Base-by-base conservation (phyloP, 1,140 invertebrate genomes). In the Zaprionus camerounensis region DNA sequence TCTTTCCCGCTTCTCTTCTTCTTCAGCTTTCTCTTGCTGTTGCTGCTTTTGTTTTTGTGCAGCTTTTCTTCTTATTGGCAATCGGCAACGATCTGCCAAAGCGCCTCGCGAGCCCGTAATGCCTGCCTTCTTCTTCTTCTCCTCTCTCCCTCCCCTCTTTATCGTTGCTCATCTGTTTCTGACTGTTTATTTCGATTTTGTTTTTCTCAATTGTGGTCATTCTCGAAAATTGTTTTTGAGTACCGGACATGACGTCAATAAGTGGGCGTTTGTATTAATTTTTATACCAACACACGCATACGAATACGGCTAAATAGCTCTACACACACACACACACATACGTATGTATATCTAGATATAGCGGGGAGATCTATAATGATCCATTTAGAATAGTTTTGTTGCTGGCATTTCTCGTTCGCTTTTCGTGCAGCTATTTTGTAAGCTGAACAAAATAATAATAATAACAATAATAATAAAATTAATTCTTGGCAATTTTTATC, bases 201-300 rank as follows among this genome's bases (percentile, higher is more conserved):
- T 82, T 88, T 88, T 90, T 85, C 86, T 75, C 85, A 91, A 90
- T 90, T 91, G 86, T 90, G 85, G 88, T 82, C 85, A 90, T 90
- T 82, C 86, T 90, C 86, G 85, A 90, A 90, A 90, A 90, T 90
- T 90, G 85, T 90, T 90, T 90, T 90, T 90, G 85, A 90, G 85
- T 90, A 90, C 85, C 85, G 85, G 85, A 90, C 85, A 90, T 90
- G 85, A 90, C 85, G 85, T 90, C 85, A 90, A 90, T 90, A 90
- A 90, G 85, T 90, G 85, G 85, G 85, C 85, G 85, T 90, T 90
- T 90, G 85, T 85, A 79, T 90, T 90, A 90, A 90, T 90, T 90
- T 90, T 85, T 78, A 81, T 78, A 76, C 53, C 64, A 74, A 57
- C 77, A 64, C 61, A 79, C 49, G n/a, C 17, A 64, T 56, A 79